A percentile compares a stretch with the other conserved stretches of the same genome.
These are phyloP conservation scores for Sciurus niger DNA, from an alignment of 2,113 vertebrate species.

Conservation along the genomic window DNA sequence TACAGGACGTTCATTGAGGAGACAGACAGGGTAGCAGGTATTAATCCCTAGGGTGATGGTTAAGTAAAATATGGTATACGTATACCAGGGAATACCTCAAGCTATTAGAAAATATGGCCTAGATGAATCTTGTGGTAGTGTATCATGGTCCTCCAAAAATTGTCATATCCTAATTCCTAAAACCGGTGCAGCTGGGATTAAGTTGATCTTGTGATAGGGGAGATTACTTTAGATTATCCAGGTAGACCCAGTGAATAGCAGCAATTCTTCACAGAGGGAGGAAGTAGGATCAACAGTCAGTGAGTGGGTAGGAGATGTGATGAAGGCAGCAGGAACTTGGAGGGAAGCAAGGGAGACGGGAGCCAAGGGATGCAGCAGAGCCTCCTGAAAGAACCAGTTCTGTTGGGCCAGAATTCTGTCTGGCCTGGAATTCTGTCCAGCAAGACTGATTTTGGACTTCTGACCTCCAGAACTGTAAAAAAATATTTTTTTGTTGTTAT, in stretches of 20 bases:
- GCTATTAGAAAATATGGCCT: not conserved
- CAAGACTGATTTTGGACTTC: not conserved
- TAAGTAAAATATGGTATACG: not conserved
- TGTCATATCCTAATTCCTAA: not conserved
- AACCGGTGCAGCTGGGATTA: not conserved
- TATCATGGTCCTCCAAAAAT: not conserved
- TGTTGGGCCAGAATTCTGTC: no score
- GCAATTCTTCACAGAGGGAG: not conserved
- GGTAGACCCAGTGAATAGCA: not conserved
- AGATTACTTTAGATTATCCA: not conserved
- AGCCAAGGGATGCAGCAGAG: no score
- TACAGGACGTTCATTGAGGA: not conserved
- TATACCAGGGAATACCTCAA: no score
- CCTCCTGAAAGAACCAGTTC: not conserved
- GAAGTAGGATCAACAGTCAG: not conserved
- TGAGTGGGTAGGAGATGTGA: not conserved
- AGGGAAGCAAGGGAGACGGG: not conserved
- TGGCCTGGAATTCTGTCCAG: not conserved
- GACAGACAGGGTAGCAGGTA: not conserved
- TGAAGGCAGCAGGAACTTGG: not conserved
- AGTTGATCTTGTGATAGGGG: not conserved
- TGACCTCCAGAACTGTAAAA: not conserved
- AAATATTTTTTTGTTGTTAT: not conserved
- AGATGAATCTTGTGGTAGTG: not conserved
- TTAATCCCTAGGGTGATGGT: not conserved